Base-by-base conservation (phyloP, 2,797 vertebrate genomes). In the Meda fulgida region DNA sequence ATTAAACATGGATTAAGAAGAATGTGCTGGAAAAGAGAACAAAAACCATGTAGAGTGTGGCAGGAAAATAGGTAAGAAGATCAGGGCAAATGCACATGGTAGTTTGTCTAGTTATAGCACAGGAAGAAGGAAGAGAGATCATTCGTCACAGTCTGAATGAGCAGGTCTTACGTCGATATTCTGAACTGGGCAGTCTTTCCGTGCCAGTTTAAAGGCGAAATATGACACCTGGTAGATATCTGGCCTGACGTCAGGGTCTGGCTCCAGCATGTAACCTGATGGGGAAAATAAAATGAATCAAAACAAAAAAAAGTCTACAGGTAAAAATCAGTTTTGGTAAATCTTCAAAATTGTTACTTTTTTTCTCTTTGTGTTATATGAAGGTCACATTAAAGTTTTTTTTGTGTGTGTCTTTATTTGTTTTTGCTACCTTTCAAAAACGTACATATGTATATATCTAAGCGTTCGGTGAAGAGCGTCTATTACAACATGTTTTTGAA, bases 181-280 rank as follows among this genome's bases (percentile, higher is more conserved):
- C 89, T 94, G 95, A 88, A 99, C 91, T 0, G 97, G 96, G 89
- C 97, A 99, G 21, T 99, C 98, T 92, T 94, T 96, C 92, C 97
- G 95, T 63, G 95, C 93, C 85, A 98, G 90, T 90, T 96, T 99
- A 93, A 98, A 99, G 75, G 98, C 96, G 89, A 99, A 97, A 95
- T 98, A 96, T 85, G 98, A 99, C 84, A 99, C 96, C 92, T 98
- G 98, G 93, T 99, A 98, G 92, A 99, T 97, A 92, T 99, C 98
- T 21, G 98, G 98, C 89, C 98, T 97, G 89, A 94, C 95, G 77
- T 99, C 98, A 23, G 98, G 97, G 89, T 99, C 98, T 87, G 97
- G 98, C 91, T 99, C 98, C 88, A 99, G 96, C 97, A 99, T 99
- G 88, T 99, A 99, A 88, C 98, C 98, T 99, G 91, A 90, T 63